phyloP scores from a whole-genome alignment of 2,797 vertebrate genomes.

The Salmo trutta region DNA sequence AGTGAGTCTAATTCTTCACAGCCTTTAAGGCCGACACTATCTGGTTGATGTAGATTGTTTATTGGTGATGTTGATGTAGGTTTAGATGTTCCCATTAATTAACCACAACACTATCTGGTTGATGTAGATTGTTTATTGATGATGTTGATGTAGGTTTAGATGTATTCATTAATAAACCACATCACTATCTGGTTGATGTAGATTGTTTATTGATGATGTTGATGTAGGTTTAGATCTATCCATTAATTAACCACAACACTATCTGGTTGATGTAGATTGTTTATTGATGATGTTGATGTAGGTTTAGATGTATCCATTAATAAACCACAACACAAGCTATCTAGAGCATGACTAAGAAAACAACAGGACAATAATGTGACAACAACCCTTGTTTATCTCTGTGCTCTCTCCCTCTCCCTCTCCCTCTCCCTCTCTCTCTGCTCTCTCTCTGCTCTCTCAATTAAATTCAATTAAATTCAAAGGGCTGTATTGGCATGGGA shows the following conservation, averaged over 20 bases:
- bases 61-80: not conserved
- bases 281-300: not conserved
- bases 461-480: too few relatives aligned
- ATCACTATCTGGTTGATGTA: not conserved
- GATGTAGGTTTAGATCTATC: not conserved
- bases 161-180: not conserved
- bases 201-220: not conserved
- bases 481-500: too few relatives aligned
- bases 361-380: not conserved
- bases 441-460: conserved; percentile 17
- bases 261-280: not conserved
- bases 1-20: not conserved
- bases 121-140: not conserved
- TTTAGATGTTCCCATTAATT: not conserved
- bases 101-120: not conserved
- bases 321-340: not conserved
- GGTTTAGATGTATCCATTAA: not conserved
- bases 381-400: not conserved
- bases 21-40: not conserved
- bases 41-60: not conserved
- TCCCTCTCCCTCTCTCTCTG: conserved; percentile 23
- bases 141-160: not conserved
- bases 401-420: not conserved
- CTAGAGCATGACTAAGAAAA: conserved; percentile 1
- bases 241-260: not conserved